Base-by-base conservation (phyloP, 1,140 invertebrate species). In the Gerris buenoi region DNA sequence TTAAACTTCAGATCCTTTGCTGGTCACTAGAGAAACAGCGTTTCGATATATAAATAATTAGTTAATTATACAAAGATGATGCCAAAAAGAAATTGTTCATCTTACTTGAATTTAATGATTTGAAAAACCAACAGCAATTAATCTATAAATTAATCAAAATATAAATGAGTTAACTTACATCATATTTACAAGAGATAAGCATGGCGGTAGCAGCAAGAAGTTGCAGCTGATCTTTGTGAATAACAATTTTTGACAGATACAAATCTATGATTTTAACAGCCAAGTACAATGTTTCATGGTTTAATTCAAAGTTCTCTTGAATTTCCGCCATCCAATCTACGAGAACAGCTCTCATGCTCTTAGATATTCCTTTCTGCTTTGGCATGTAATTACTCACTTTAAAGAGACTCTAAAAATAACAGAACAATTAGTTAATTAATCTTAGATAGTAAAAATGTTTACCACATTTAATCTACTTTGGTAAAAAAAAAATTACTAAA, bases 271-370 rank as follows among this genome's bases (percentile, higher is more conserved):
- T 79, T 80, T 97, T 98, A 22, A 98, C 93, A 64, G 91, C 94
- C 72, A 97, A 81, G 77, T 99, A 99, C 1, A 99, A 78, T 0
- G 96, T 98, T 79, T 99, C 97, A 73, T 99, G 97, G 79, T 98
- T 98, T 1, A 99, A 80, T 76, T 98, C 95, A 77, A 98, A 98
- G 56, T 89, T 95, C 79, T 99, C 95, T 78, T 93, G 90, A 13
- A 98, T 89, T 77, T 98, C 95, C 22, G 98, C 95, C 87, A 99
- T 90, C 97, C 97, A 99, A 77, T 99, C 95, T 2, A 98, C 88
- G 0, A 99, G 80, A 23, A 97, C 83, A 0, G 92, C 86, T 66
- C 97, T 81, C 92, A 97, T 97, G 80, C 87, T 88, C 10, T 82
- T 80, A 0, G 88, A 72, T 27, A 75, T 65, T 25, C 60, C 29